Evolutionary conservation across 2,797 vertebrate genomes (phyloP).

Genomic region (Brachyrhaphis roseni): DNA sequence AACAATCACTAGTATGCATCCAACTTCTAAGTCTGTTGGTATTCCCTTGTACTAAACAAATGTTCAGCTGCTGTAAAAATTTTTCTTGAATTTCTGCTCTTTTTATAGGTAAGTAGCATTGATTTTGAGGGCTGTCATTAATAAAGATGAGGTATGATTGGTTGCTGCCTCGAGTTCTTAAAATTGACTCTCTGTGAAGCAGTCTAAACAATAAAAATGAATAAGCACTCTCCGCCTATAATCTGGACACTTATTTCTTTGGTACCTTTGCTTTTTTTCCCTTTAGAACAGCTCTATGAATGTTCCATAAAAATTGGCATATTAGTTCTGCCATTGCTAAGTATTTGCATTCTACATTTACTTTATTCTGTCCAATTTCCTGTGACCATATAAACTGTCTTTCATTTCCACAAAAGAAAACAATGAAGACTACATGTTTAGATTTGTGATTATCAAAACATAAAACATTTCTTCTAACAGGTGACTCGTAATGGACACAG

Average conservation of each 20-base stretch:
- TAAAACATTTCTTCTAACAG: background rate
- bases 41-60: conserved; percentile 10
- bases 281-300: background rate
- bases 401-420: background rate
- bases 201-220: conserved; percentile 6
- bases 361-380: background rate
- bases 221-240: background rate
- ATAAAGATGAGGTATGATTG: background rate
- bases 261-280: background rate
- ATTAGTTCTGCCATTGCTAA: background rate
- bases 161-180: background rate
- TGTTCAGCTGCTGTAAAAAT: background rate
- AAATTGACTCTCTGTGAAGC: background rate
- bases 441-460: background rate
- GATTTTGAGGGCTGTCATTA: background rate
- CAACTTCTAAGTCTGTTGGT: background rate
- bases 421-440: background rate
- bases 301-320: background rate
- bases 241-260: background rate
- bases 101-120: background rate
- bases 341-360: background rate
- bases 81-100: background rate
- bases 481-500: background rate
- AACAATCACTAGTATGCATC: background rate
- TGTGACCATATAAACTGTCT: background rate